Conservation (phyloP, 30 jellyfish, hydroid and myxozoan genomes). For the Hydractinia echinata region DNA sequence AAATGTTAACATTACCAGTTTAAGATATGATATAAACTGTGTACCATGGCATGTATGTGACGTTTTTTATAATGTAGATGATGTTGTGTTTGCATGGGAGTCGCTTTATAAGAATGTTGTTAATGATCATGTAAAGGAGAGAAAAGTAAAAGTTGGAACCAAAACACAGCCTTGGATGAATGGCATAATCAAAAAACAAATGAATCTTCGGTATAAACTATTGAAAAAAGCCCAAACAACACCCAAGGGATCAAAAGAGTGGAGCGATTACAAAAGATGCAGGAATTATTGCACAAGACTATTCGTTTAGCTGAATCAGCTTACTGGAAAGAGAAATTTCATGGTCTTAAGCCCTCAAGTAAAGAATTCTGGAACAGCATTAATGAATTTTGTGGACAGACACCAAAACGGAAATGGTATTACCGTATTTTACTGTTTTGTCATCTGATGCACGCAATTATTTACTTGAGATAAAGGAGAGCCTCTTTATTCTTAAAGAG, state of each 20-base stretch:
- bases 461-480: no score
- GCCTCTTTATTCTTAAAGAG: no score
- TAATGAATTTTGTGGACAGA: constrained; percentile 19
- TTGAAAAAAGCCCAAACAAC: constrained; percentile 2
- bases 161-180: constrained; percentile 15
- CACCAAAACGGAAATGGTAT: constrained; percentile 20
- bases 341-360: no score
- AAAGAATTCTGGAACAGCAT: constrained; percentile 46
- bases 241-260: constrained; percentile 17
- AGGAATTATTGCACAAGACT: background rate
- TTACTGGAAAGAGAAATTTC: no score
- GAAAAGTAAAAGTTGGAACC: constrained; percentile 36
- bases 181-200: background rate
- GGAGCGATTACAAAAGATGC: constrained; percentile 12
- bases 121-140: constrained; percentile 48
- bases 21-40: constrained; percentile 27
- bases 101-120: constrained; percentile 35
- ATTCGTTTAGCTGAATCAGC: no score
- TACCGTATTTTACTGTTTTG: no score
- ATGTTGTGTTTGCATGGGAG: constrained; percentile 52
- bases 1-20: constrained; percentile 19
- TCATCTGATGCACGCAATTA: no score
- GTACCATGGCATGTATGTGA: constrained; percentile 50
- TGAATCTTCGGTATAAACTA: constrained; percentile 9
- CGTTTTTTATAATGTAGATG: constrained; percentile 32